Percentiles rank a stretch among this genome's conserved stretches.
Conservation (phyloP, 2,113 vertebrate species). For the Gracilinanus agilis region DNA sequence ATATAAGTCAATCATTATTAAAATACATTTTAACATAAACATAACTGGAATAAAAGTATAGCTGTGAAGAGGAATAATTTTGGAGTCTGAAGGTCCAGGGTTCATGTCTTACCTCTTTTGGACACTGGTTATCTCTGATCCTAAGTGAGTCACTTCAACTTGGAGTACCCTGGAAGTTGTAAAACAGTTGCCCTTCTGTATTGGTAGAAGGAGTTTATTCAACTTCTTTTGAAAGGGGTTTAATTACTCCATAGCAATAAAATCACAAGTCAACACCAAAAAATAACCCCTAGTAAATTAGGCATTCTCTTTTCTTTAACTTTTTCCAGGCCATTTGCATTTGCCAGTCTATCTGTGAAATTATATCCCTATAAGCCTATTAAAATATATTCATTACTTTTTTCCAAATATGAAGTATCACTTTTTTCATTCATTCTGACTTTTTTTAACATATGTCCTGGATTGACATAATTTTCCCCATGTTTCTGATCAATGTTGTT, state of each 20-base stretch:
- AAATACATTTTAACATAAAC: not conserved
- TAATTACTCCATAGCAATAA: not conserved
- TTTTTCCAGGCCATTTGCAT: constrained; percentile 43
- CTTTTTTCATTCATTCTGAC: constrained; percentile 24
- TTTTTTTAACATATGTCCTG: not conserved
- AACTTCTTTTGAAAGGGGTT: not conserved
- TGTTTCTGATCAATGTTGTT: constrained; percentile 21
- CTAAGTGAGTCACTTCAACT: not conserved
- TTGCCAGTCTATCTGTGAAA: constrained; percentile 26
- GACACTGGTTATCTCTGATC: not conserved
- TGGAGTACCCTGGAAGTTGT: not conserved
- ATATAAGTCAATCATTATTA: not conserved
- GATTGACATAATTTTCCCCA: constrained; percentile 37
- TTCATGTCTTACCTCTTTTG: not conserved
- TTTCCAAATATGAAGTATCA: not conserved
- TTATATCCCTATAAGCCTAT: not conserved
- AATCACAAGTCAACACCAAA: not conserved
- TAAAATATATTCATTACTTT: constrained; percentile 24
- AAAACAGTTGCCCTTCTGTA: not conserved
- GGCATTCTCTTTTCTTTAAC: constrained; percentile 17
- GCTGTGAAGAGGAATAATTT: not conserved
- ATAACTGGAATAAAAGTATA: not conserved
- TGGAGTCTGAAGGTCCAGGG: not conserved
- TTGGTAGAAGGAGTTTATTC: not conserved
- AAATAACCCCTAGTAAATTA: not conserved